A percentile compares a stretch with the other conserved stretches of the same genome.
Evolutionary conservation across 2,888 invertebrate genomes (phyloP).

Genomic region (Pristionchus entomophagus): DNA sequence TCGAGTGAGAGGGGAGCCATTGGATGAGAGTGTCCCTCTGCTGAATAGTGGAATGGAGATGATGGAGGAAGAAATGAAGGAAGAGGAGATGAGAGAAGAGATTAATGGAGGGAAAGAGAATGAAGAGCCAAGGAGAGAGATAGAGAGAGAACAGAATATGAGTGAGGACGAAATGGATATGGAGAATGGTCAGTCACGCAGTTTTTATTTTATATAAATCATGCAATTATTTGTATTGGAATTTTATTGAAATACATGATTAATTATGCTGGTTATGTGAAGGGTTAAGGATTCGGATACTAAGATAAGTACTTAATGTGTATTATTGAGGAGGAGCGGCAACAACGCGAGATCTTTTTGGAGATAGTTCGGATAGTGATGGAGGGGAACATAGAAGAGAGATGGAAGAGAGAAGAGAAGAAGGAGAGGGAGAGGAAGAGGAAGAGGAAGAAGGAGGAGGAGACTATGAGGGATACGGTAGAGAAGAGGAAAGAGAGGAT

Average conservation of each 20-base stretch:
- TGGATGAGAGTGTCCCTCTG: constrained; percentile 18
- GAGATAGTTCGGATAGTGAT: constrained; percentile 54
- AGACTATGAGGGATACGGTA: neutral
- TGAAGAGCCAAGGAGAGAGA: neutral
- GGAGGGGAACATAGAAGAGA: constrained; percentile 47
- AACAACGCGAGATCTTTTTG: constrained; percentile 32
- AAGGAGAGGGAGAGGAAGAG: constrained; percentile 5
- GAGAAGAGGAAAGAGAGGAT: neutral
- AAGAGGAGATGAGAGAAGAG: neutral
- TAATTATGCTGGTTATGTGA: neutral
- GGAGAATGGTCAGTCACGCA: neutral
- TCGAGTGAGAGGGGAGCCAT: constrained; percentile 30
- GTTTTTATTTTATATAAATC: too few species aligned
- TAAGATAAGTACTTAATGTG: too few species aligned
- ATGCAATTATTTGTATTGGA: too few species aligned
- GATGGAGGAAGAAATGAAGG: constrained; percentile 10
- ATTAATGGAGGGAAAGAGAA: constrained; percentile 12
- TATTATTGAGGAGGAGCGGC: neutral
- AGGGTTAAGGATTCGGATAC: too few species aligned
- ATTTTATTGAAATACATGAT: too few species aligned
- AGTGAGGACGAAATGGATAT: constrained; percentile 9
- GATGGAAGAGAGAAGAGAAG: neutral
- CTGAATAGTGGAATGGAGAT: constrained; percentile 41
- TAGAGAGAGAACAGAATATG: neutral
- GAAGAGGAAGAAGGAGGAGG: neutral